phyloP scores from a whole-genome alignment of 2,888 invertebrate genomes.

The Polydrusus cervinus region DNA sequence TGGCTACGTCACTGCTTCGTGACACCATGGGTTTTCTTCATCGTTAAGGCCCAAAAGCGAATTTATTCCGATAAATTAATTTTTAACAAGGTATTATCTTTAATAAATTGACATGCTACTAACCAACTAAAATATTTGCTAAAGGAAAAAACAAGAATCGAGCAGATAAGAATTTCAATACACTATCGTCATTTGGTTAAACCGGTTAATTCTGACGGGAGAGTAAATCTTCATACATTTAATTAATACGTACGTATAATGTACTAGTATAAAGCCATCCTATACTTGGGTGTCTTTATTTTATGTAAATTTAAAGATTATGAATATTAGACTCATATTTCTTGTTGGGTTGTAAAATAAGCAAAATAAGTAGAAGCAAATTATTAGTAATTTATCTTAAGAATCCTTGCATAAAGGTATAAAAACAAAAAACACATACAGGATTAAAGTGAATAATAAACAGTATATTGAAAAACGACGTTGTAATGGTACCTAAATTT shows the following conservation, averaged over 20 bases:
- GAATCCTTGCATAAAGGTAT: background rate
- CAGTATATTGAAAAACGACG: too few species aligned
- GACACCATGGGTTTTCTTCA: too few species aligned
- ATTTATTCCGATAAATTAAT: background rate
- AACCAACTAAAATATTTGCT: background rate
- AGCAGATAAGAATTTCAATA: conserved; percentile 17
- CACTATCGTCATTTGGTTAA: conserved; percentile 14
- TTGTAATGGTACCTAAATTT: too few species aligned
- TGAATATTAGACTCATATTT: conserved; percentile 28
- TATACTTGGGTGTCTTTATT: background rate
- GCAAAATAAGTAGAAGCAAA: conserved; percentile 1
- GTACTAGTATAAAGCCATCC: conserved; percentile 12
- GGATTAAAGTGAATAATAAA: too few species aligned
- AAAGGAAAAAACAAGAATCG: background rate
- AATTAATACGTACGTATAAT: conserved; percentile 29
- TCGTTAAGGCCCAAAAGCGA: too few species aligned
- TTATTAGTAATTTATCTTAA: conserved; percentile 11
- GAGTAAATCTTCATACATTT: conserved; percentile 20
- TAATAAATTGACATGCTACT: background rate
- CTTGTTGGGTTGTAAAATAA: conserved; percentile 17
- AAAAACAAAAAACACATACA: too few species aligned
- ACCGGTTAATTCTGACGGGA: background rate
- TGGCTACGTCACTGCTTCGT: too few species aligned
- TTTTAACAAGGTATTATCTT: background rate
- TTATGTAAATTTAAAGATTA: conserved; percentile 23